phyloP scores from a whole-genome alignment of 2,888 invertebrate genomes.

The Pristionchus maxplancki region DNA sequence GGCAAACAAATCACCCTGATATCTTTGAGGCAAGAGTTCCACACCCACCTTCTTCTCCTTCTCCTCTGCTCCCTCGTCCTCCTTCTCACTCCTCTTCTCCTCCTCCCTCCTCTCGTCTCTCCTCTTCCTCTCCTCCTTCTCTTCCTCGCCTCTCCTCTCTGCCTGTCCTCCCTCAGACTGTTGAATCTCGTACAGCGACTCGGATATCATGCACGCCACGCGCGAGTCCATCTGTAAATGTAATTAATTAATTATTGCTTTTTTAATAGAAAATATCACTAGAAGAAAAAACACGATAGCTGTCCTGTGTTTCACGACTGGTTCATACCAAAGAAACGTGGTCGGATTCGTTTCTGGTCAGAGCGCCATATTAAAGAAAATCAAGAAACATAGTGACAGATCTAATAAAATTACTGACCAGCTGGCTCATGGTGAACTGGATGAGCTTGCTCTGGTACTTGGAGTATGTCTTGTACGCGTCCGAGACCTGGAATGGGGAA shows the following conservation, averaged over 20 bases:
- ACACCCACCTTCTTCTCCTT: background rate
- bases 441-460: conserved; percentile 84
- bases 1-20: background rate
- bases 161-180: conserved; percentile 45
- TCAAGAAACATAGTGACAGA: too few species aligned
- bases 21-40: too few species aligned
- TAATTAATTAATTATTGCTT: too few species aligned
- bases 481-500: conserved; percentile 52
- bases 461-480: conserved; percentile 85
- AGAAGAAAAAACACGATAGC: too few species aligned
- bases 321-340: background rate
- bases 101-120: conserved; percentile 17
- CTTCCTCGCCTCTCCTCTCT: conserved; percentile 47
- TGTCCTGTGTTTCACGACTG: background rate
- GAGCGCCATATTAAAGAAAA: background rate
- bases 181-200: conserved; percentile 76
- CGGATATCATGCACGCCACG: conserved; percentile 76
- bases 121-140: conserved; percentile 46
- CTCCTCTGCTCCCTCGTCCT: conserved; percentile 1
- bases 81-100: conserved; percentile 15
- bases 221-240: conserved; percentile 77
- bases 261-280: too few species aligned
- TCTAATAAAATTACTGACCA: conserved; percentile 60
- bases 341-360: background rate
- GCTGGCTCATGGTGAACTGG: conserved; percentile 74